Conservation (phyloP, 1,140 invertebrate genomes). For the Drosophila athabasca region DNA sequence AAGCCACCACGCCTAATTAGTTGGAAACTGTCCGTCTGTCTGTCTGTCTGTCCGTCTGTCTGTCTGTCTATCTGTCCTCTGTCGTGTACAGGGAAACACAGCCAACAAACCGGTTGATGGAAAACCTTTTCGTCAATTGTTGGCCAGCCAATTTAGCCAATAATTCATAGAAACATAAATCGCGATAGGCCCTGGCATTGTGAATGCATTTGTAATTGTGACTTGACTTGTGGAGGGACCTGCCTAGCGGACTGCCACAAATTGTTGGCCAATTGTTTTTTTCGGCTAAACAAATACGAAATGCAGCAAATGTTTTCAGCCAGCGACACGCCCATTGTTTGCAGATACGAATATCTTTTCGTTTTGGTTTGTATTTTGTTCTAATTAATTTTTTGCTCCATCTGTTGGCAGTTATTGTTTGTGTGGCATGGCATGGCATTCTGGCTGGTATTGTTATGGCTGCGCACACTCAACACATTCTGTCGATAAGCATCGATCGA, state of each 20-base stretch:
- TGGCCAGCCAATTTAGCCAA: conserved; percentile 74
- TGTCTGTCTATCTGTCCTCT: too few relatives aligned
- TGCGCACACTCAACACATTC: conserved; percentile 71
- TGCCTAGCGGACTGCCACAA: conserved; percentile 55
- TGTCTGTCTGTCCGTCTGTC: not conserved
- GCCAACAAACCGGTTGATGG: conserved; percentile 56
- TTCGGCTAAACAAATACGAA: conserved; percentile 68
- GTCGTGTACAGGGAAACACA: too few relatives aligned
- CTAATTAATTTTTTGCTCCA: conserved; percentile 76
- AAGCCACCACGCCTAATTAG: conserved; percentile 81
- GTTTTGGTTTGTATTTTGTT: conserved; percentile 65
- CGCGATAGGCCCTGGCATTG: conserved; percentile 75
- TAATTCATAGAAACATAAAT: conserved; percentile 79
- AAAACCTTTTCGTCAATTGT: conserved; percentile 74
- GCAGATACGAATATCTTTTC: conserved; percentile 63
- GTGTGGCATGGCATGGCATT: not conserved
- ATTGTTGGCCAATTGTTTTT: conserved; percentile 75
- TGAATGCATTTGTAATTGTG: conserved; percentile 58
- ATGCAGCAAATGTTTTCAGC: conserved; percentile 48
- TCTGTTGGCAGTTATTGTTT: conserved; percentile 32
- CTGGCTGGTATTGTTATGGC: conserved; percentile 28
- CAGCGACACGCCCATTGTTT: conserved; percentile 73
- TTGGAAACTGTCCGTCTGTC: conserved; percentile 54
- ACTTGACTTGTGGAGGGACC: conserved; percentile 45
- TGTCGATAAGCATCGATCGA: conserved; percentile 72